These are phyloP conservation scores for Pheosia tremula DNA, from an alignment of 2,888 invertebrate species.

Conservation along the genomic window DNA sequence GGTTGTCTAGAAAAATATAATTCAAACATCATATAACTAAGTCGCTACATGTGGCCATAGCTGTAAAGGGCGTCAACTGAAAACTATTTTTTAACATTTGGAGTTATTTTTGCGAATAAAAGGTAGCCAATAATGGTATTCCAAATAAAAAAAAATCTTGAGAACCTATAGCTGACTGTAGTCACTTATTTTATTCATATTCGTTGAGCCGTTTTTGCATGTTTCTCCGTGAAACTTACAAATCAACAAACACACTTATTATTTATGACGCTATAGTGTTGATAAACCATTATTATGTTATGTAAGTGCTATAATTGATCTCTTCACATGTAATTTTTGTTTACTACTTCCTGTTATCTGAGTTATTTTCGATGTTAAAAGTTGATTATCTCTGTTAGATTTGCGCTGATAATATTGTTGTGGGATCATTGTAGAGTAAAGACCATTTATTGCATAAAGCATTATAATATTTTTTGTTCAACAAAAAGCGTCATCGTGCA, in stretches of 20 bases:
- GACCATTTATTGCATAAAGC: background rate
- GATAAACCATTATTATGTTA: background rate
- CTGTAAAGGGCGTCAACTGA: no score
- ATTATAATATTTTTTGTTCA: background rate
- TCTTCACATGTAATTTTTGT: constrained; percentile 5
- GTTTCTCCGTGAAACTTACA: background rate
- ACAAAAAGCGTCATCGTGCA: no score
- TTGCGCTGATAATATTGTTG: constrained; percentile 3
- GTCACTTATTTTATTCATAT: no score
- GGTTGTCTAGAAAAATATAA: no score
- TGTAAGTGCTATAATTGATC: background rate
- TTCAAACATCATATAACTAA: no score
- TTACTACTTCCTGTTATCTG: constrained; percentile 2
- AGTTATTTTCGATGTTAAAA: constrained; percentile 3
- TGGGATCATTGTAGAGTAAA: background rate
- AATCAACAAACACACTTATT: background rate
- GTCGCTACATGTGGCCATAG: no score
- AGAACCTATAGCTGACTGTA: no score
- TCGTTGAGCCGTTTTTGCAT: no score
- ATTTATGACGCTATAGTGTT: background rate
- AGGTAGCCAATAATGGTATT: no score
- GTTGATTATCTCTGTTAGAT: background rate
- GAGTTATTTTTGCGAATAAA: no score
- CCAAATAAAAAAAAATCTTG: no score
- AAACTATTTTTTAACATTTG: no score